A percentile compares a stretch with the other conserved stretches of the same genome.
These are phyloP conservation scores for Orius laevigatus DNA, from an alignment of 1,140 invertebrate genomes.

Conservation along the genomic window DNA sequence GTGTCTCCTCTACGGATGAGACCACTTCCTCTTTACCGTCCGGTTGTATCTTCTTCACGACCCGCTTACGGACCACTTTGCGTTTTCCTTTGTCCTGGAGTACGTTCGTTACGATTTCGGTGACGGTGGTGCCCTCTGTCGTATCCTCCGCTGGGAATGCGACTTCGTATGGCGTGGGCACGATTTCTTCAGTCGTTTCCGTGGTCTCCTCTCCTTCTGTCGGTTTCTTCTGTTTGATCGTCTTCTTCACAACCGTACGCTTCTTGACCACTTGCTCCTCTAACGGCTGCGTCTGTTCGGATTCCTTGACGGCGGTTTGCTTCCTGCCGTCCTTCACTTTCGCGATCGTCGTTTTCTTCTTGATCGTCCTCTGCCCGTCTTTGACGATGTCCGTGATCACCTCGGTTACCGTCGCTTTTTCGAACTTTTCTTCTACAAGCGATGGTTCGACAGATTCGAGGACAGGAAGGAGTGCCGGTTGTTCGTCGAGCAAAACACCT, in stretches of 20 bases:
- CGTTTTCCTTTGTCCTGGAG: no score
- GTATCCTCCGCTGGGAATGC: background rate
- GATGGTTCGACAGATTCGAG: constrained; percentile 14
- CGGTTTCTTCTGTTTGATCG: constrained; percentile 15
- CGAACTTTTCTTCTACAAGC: constrained; percentile 18
- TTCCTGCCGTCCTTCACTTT: constrained; percentile 16
- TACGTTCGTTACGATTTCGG: no score
- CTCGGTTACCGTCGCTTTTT: constrained; percentile 28
- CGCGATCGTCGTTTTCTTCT: constrained; percentile 15
- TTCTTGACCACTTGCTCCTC: constrained; percentile 13
- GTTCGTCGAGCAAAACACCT: constrained; percentile 13
- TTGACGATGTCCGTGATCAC: constrained; percentile 22
- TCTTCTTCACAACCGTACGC: constrained; percentile 8
- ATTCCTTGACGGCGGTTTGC: constrained; percentile 17
- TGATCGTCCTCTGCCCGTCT: constrained; percentile 15
- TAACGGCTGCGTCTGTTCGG: constrained; percentile 3
- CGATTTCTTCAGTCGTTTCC: constrained; percentile 13
- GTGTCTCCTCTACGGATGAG: no score
- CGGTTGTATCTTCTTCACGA: no score
- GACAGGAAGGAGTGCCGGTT: constrained; percentile 12
- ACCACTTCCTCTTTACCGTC: no score
- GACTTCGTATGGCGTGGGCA: background rate
- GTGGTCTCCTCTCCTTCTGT: constrained; percentile 11
- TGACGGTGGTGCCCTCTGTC: no score
- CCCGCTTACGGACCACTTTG: no score